Percentiles rank a stretch among this genome's conserved stretches.
These are phyloP conservation scores for Liasis olivaceus DNA, from an alignment of 2,797 vertebrate species.

Conservation along the genomic window DNA sequence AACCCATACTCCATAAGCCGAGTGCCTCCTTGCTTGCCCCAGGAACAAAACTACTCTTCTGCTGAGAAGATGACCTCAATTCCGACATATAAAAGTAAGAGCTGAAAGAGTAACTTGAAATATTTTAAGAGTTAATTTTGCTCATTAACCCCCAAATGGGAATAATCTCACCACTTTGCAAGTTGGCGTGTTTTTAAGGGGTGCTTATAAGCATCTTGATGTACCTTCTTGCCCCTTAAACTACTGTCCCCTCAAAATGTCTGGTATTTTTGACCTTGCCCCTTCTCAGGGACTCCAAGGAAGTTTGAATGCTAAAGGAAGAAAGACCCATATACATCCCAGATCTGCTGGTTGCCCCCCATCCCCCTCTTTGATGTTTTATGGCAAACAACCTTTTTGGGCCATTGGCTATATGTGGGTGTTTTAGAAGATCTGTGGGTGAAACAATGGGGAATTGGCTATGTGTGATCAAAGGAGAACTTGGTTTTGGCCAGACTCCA, in stretches of 20 bases:
- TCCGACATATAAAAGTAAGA: conserved; percentile 67
- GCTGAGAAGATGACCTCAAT: conserved; percentile 51
- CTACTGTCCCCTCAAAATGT: neutral
- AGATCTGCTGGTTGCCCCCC: neutral
- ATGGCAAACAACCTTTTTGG: neutral
- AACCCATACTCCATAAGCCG: conserved; percentile 34
- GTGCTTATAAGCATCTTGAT: neutral
- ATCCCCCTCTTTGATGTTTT: neutral
- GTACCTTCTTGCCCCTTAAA: neutral
- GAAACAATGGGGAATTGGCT: neutral
- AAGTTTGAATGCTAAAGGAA: neutral
- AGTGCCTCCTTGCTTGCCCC: conserved; percentile 46
- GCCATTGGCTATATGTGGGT: neutral
- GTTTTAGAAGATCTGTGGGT: neutral
- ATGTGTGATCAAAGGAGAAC: neutral
- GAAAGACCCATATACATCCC: neutral
- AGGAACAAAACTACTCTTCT: conserved; percentile 25
- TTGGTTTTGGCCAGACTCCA: too few relatives aligned
- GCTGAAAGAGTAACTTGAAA: neutral
- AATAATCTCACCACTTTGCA: neutral
- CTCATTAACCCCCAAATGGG: neutral
- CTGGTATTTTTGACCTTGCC: neutral
- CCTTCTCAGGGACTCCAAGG: neutral
- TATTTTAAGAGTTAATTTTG: neutral
- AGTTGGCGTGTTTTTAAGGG: neutral